Percentiles rank a stretch among this genome's conserved stretches.
Evolutionary conservation across 1,140 invertebrate genomes (phyloP).

Genomic region (Drosophila nigrodunni): DNA sequence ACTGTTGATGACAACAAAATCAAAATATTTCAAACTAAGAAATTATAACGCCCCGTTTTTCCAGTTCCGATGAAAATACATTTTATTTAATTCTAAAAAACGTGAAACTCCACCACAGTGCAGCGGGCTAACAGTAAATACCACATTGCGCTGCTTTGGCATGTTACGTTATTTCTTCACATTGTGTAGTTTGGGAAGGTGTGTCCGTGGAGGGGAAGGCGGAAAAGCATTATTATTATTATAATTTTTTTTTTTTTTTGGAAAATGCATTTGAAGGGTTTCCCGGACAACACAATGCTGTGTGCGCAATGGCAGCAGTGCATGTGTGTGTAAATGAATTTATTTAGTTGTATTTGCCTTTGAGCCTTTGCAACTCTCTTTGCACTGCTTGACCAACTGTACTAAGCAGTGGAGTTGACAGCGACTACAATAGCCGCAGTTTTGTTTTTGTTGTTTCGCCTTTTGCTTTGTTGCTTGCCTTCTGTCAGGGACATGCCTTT

Average conservation of each 20-base stretch:
- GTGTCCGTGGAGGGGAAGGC: no score
- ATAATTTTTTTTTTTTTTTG: neutral
- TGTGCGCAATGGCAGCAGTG: neutral
- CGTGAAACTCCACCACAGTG: neutral
- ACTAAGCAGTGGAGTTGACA: neutral
- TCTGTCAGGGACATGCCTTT: constrained; percentile 29
- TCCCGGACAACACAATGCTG: constrained; percentile 9
- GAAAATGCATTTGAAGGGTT: constrained; percentile 33
- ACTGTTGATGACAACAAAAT: no score
- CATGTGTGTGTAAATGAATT: neutral
- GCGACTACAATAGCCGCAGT: neutral
- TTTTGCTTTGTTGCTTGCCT: constrained; percentile 23
- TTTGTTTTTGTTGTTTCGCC: neutral
- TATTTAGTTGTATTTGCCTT: neutral
- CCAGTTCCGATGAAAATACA: no score
- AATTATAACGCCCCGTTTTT: no score
- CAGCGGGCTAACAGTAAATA: constrained; percentile 41
- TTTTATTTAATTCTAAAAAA: no score
- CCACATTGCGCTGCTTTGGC: neutral
- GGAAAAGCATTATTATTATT: neutral
- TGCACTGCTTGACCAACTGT: constrained; percentile 43
- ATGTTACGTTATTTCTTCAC: constrained; percentile 12
- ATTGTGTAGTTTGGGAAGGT: no score
- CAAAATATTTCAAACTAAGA: no score
- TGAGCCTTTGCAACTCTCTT: neutral